Conservation (phyloP, 2,797 vertebrate genomes). For the Coreius guichenoti region DNA sequence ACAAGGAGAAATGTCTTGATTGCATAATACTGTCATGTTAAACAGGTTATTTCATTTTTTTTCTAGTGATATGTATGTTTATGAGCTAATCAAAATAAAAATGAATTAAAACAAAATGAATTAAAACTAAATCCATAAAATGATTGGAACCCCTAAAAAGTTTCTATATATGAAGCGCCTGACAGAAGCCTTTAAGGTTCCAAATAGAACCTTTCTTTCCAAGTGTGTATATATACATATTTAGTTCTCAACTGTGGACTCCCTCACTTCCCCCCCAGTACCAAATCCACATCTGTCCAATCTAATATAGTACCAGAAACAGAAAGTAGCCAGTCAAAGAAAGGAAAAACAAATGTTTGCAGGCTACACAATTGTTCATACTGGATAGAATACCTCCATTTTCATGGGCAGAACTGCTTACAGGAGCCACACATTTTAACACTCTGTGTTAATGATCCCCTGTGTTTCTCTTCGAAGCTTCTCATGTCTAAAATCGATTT, state of each 20-base stretch:
- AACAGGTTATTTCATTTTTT: too few relatives aligned
- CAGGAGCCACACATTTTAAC: background rate
- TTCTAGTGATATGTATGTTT: too few relatives aligned
- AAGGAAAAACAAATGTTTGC: slow-evolving; percentile 16
- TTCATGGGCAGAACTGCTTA: background rate
- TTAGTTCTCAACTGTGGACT: background rate
- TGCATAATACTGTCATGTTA: too few relatives aligned
- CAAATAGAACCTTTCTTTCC: background rate
- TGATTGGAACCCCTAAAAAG: background rate
- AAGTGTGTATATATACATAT: background rate
- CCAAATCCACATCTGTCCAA: slow-evolving; percentile 18
- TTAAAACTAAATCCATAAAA: too few relatives aligned
- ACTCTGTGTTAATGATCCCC: background rate
- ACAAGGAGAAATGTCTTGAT: too few relatives aligned
- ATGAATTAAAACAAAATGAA: too few relatives aligned
- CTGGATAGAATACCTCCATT: background rate
- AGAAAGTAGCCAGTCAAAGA: background rate
- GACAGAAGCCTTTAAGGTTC: background rate
- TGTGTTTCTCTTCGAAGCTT: slow-evolving; percentile 13
- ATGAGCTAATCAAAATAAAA: too few relatives aligned
- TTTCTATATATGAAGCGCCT: too few relatives aligned
- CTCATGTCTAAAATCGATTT: slow-evolving; percentile 23
- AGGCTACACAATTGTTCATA: background rate
- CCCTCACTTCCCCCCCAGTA: background rate
- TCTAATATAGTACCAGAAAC: slow-evolving; percentile 3